Base-by-base conservation (phyloP, 2,113 vertebrate genomes). In the Oreochromis niloticus region DNA sequence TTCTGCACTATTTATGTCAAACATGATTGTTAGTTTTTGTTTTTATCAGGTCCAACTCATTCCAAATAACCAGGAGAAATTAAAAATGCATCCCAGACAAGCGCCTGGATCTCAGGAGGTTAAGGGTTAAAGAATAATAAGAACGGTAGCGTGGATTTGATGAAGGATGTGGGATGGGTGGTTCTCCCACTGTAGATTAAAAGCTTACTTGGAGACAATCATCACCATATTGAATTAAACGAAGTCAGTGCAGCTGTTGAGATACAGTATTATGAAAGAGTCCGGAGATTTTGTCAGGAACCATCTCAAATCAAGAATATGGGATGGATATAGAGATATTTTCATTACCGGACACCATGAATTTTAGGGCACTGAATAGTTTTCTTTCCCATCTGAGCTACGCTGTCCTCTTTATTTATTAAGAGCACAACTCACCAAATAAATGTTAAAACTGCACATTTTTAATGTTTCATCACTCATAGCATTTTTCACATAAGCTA, bases 161-260 rank as follows among this genome's bases (percentile, higher is more conserved):
- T 73, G 22, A 73, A 75, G 71, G 24, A 30, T 48, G 43, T 48
- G 71, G 71, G 22, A 10, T 73, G 39, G 39, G 10, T 43, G 41
- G 41, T 48, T 73, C 68, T 48, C 9, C 41, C 22, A 73, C 14
- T 73, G 68, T 1, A 73, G 41, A 73, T 73, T 73, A 73, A 73
- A 73, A 73, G 22, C 22, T 73, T 73, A 46, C 39, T 71, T 71
- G 66, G 63, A 68, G 63, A 68, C 63, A 24, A 14, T 71, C n/a
- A 27, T 46, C 14, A 3, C 13, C 3, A 46, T 46, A 17, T 73
- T 46, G 13, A 46, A 46, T 7, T 73, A 73, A 46, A 73, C 0
- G 0, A 27, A 16, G 39, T 16, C 66, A 46, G 66, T 46, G 39
- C 66, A 27, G 39, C 9, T 43, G 66, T 71, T 68, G 63, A 68